Evolutionary conservation across 2,113 vertebrate genomes (phyloP).

Genomic region (Pelecanoides urinatrix): DNA sequence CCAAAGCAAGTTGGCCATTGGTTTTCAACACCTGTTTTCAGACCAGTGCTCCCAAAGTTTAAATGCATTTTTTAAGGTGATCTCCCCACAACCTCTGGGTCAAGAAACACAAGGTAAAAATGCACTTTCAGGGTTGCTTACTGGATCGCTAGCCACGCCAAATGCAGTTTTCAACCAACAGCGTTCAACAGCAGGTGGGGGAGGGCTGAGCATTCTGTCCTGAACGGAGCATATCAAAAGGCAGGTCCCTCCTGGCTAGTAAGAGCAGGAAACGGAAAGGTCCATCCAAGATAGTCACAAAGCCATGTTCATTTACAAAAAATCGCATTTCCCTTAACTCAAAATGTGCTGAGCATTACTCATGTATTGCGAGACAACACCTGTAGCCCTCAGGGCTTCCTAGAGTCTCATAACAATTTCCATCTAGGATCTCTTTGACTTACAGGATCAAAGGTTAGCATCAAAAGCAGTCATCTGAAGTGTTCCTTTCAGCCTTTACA

Average conservation of each 20-base stretch:
- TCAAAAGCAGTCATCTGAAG: background rate
- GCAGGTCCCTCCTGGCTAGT: background rate
- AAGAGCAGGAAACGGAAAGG: background rate
- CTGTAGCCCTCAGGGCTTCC: background rate
- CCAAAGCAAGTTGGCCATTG: background rate
- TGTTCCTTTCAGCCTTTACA: background rate
- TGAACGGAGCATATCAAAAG: background rate
- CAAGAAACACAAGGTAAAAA: background rate
- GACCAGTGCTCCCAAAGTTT: background rate
- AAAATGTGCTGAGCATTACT: background rate
- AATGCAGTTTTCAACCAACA: background rate
- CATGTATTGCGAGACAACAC: background rate
- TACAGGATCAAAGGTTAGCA: background rate
- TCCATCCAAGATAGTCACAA: background rate
- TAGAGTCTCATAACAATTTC: background rate
- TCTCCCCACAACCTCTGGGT: background rate
- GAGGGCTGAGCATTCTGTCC: background rate
- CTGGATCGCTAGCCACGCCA: background rate
- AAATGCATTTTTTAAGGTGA: background rate
- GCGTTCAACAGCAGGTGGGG: background rate
- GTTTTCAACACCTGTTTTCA: background rate
- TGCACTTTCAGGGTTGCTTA: background rate
- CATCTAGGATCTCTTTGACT: background rate
- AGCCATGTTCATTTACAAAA: background rate
- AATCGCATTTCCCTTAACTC: background rate